phyloP scores from a whole-genome alignment of 2,113 vertebrate genomes.

The cattle (Bos taurus) region ARS-UCD2.0 NC_037343.1:21504001-21504500 shows the following conservation, averaged over 20 bases:
- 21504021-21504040: background rate
- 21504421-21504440: conserved; percentile 43
- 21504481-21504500: conserved; percentile 60
- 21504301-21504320: background rate
- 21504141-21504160: background rate
- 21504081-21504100: background rate
- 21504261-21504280: background rate
- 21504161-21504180: background rate
- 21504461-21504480: conserved; percentile 55
- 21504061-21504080: background rate
- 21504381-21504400: conserved; percentile 36
- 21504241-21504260: background rate
- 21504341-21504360: background rate
- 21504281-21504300: background rate
- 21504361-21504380: background rate
- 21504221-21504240: background rate
- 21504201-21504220: too few relatives aligned
- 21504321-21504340: background rate
- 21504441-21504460: conserved; percentile 33
- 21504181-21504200: background rate
- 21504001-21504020: background rate
- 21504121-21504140: background rate
- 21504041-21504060: background rate
- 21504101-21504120: background rate
- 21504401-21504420: conserved; percentile 26